Evolutionary conservation across 2,113 vertebrate species (phyloP).

Genomic region (Typhlomys cinereus): DNA sequence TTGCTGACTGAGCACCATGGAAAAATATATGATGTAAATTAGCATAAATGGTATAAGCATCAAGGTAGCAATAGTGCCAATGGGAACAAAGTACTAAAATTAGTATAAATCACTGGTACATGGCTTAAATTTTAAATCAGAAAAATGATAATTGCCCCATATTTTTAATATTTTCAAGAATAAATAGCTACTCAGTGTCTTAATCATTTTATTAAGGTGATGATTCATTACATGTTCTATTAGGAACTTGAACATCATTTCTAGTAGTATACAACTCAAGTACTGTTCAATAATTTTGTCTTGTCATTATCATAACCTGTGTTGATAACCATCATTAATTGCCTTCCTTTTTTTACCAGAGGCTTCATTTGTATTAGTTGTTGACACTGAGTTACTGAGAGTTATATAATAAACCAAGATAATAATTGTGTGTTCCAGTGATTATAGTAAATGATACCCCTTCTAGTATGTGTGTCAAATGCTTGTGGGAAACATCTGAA

Average conservation of each 20-base stretch:
- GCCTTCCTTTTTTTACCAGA: background rate
- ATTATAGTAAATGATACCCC: background rate
- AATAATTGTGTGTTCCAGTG: constrained; percentile 23
- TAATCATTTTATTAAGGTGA: constrained; percentile 8
- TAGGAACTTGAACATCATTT: constrained; percentile 44
- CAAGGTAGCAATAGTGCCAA: background rate
- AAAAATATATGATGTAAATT: background rate
- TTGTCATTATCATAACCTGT: constrained; percentile 60
- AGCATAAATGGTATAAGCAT: background rate
- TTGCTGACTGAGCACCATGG: background rate
- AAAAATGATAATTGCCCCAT: background rate
- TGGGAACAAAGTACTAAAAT: background rate
- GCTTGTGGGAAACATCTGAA: constrained; percentile 7
- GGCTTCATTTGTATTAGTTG: constrained; percentile 56
- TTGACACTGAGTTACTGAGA: constrained; percentile 66
- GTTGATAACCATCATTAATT: constrained; percentile 43
- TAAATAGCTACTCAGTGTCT: background rate
- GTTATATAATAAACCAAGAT: constrained; percentile 59
- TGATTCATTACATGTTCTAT: constrained; percentile 10
- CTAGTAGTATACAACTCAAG: constrained; percentile 55
- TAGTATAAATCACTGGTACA: background rate
- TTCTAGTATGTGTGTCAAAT: background rate
- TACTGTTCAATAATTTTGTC: constrained; percentile 60
- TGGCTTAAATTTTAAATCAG: background rate
- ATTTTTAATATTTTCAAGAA: constrained; percentile 14